Base-by-base conservation (phyloP, 2,113 vertebrate species). In the Chamaetylas fuelleborni region DNA sequence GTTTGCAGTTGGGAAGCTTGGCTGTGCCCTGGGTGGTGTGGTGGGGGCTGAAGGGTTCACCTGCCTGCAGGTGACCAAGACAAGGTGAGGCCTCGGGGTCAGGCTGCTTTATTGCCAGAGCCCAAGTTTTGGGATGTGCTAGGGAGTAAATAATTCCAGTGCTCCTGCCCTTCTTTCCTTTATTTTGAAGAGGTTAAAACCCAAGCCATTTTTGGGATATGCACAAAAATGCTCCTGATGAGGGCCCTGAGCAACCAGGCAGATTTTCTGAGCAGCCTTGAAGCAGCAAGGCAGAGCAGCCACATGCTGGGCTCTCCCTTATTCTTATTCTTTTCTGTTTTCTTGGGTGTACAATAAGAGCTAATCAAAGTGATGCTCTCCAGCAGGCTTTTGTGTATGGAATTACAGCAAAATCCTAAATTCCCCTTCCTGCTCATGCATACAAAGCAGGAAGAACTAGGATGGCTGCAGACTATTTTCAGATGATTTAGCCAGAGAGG, bases 281-380 rank as follows among this genome's bases (percentile, higher is more conserved):
- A 93, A 87, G 91, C 77, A 84, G 81, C 57, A 24, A 91, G 62
- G 47, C 84, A 60, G 57, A 69, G 74, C 40, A 84, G 61, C 65
- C 93, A 61, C 89, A 82, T 29, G 78, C 94, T 93, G 89, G 72
- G 83, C 62, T 86, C 72, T 89, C 72, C 72, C 82, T 95, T 92
- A 54, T 61, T 94, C 81, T 93, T 40, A 66, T 92, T 93, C 74
- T 74, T 83, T 69, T 64, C 74, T 91, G 84, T 85, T 92, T 85
- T 91, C 70, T 94, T 62, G 66, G 66, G 90, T 77, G 81, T 78
- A 86, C 74, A 80, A 80, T 70, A 70, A 90, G 64, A 95, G 67
- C 82, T 95, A 86, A 95, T 96, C 90, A 92, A 76, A 85, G 79
- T n/a, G 74, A 92, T 83, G 90, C 60, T 90, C 79, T 90, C 79